Conservation (phyloP, 2,888 invertebrate species). For the Dynastes hyllus region DNA sequence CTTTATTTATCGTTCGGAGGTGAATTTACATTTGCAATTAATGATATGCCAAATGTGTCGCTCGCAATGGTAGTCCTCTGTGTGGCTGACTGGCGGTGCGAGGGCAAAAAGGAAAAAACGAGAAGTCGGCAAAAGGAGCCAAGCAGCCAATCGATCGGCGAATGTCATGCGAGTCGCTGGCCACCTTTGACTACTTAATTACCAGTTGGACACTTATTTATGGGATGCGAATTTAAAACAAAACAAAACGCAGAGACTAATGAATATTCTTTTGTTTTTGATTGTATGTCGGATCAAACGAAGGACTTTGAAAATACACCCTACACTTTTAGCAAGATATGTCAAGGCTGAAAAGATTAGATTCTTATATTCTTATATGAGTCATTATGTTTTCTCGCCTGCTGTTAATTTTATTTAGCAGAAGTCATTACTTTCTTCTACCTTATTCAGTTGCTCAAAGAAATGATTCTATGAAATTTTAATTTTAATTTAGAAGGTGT, state of each 20-base stretch:
- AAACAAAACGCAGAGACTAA: neutral
- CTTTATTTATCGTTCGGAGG: conserved; percentile 44
- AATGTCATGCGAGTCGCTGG: conserved; percentile 49
- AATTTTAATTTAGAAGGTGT: too few species aligned
- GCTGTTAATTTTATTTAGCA: too few species aligned
- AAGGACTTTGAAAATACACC: too few species aligned
- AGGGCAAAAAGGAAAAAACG: conserved; percentile 40
- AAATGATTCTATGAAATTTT: too few species aligned
- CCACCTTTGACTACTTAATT: conserved; percentile 53
- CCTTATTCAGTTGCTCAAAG: too few species aligned
- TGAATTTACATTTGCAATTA: conserved; percentile 53
- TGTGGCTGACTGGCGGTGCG: neutral
- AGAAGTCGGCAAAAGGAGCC: neutral
- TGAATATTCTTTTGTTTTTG: conserved; percentile 3
- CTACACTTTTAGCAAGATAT: too few species aligned
- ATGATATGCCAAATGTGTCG: conserved; percentile 50
- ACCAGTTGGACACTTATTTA: conserved; percentile 38
- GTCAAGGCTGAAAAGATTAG: too few species aligned
- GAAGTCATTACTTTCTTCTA: too few species aligned
- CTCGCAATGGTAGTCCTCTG: conserved; percentile 18
- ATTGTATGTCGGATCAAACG: neutral
- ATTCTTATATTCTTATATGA: too few species aligned
- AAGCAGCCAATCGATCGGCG: conserved; percentile 47
- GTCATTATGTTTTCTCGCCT: too few species aligned
- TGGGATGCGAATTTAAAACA: conserved; percentile 13